phyloP scores from a whole-genome alignment of 2,888 invertebrate species.

The Trichacis sp. region DNA sequence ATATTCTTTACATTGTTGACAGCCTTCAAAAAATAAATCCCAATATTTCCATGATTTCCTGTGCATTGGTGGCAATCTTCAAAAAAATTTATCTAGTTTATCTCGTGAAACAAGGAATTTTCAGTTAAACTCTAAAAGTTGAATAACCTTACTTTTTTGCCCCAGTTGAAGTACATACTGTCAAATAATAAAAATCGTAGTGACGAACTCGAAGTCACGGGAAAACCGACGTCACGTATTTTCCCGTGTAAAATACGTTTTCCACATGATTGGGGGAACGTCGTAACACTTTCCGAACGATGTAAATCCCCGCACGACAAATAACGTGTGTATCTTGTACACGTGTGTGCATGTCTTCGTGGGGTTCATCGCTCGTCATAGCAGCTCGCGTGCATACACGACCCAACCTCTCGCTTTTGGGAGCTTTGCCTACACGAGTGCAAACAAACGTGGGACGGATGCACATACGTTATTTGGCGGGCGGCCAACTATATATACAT shows the following conservation, averaged over 20 bases:
- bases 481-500: constrained; percentile 53
- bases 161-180: too few species aligned
- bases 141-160: too few species aligned
- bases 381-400: constrained; percentile 20
- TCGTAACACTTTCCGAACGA: constrained; percentile 22
- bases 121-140: too few species aligned
- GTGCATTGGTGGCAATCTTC: too few species aligned
- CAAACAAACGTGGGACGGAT: constrained; percentile 48
- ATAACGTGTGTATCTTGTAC: constrained; percentile 23
- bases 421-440: constrained; percentile 40
- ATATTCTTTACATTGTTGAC: too few species aligned
- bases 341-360: constrained; percentile 28
- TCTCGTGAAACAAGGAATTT: background rate
- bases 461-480: constrained; percentile 59
- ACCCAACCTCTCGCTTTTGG: constrained; percentile 28
- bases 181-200: too few species aligned
- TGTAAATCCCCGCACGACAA: constrained; percentile 35
- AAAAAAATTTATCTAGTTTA: too few species aligned
- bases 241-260: constrained; percentile 35
- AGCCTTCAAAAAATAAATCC: too few species aligned
- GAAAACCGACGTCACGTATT: background rate
- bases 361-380: constrained; percentile 37
- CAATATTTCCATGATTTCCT: too few species aligned
- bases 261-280: constrained; percentile 27
- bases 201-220: background rate